phyloP scores from a whole-genome alignment of 2,888 invertebrate genomes.

The Caenorhabditis japonica region DNA sequence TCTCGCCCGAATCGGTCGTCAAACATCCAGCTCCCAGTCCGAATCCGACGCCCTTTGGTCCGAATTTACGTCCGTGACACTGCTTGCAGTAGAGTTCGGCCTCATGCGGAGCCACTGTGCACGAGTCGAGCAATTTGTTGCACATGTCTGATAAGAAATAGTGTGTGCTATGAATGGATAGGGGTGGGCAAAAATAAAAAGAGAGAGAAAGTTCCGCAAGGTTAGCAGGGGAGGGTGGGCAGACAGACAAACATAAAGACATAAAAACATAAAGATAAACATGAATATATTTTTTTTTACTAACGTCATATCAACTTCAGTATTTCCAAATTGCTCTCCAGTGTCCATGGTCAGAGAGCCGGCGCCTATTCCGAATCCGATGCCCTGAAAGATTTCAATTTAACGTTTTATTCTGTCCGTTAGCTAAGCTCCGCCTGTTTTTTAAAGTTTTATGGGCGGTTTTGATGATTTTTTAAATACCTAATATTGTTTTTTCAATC shows the following conservation, averaged over 20 bases:
- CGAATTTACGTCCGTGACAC: conserved; percentile 97
- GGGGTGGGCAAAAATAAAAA: background rate
- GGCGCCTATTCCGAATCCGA: conserved; percentile 97
- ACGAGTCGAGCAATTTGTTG: conserved; percentile 92
- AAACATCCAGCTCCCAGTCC: conserved; percentile 97
- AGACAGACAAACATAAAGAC: conserved; percentile 7
- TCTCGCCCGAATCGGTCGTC: conserved; percentile 93
- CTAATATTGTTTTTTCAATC: too few species aligned
- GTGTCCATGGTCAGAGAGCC: conserved; percentile 96
- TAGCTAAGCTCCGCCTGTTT: background rate
- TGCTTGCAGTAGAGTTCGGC: conserved; percentile 92
- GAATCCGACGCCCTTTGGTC: conserved; percentile 95
- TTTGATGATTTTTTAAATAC: too few species aligned
- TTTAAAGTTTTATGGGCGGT: too few species aligned
- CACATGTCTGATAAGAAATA: conserved; percentile 83
- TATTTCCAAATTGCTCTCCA: conserved; percentile 87
- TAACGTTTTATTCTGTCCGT: too few species aligned
- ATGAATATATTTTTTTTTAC: conserved; percentile 43
- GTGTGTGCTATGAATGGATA: background rate
- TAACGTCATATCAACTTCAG: conserved; percentile 77
- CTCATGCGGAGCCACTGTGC: conserved; percentile 94
- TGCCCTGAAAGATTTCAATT: conserved; percentile 82
- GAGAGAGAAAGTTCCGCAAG: conserved; percentile 3
- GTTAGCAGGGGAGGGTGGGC: conserved; percentile 9
- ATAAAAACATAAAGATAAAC: conserved; percentile 5